Conservation (phyloP, 2,888 invertebrate species). For the Epinotia demarniana region DNA sequence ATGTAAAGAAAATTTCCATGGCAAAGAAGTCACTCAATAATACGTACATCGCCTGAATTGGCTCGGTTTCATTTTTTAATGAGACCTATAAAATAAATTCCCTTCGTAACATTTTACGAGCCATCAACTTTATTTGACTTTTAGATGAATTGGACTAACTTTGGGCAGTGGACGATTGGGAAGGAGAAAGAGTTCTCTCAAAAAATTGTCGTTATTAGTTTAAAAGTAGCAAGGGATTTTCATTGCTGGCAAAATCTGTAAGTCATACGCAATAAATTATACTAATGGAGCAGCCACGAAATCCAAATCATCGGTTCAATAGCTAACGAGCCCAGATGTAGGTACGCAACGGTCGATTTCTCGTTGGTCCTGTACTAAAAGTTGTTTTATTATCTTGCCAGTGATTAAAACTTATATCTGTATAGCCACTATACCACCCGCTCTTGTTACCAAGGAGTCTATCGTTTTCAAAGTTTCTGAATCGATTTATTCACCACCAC, state of each 20-base stretch:
- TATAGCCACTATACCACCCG: too few relatives aligned
- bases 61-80: conserved; percentile 51
- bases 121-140: conserved; percentile 51
- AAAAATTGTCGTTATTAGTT: background rate
- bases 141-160: conserved; percentile 31
- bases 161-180: background rate
- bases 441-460: background rate
- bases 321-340: too few relatives aligned
- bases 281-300: too few relatives aligned
- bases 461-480: background rate
- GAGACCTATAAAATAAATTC: conserved; percentile 53
- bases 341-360: too few relatives aligned
- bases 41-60: conserved; percentile 25
- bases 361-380: too few relatives aligned
- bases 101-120: conserved; percentile 52
- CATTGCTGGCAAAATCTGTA: too few relatives aligned
- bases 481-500: background rate
- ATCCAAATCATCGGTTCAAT: too few relatives aligned
- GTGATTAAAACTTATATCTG: too few relatives aligned
- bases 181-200: background rate
- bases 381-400: too few relatives aligned
- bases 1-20: background rate
- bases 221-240: too few relatives aligned
- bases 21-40: conserved; percentile 20
- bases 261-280: too few relatives aligned